phyloP scores from a whole-genome alignment of 2,888 invertebrate genomes.

The Melanostoma mellinum region DNA sequence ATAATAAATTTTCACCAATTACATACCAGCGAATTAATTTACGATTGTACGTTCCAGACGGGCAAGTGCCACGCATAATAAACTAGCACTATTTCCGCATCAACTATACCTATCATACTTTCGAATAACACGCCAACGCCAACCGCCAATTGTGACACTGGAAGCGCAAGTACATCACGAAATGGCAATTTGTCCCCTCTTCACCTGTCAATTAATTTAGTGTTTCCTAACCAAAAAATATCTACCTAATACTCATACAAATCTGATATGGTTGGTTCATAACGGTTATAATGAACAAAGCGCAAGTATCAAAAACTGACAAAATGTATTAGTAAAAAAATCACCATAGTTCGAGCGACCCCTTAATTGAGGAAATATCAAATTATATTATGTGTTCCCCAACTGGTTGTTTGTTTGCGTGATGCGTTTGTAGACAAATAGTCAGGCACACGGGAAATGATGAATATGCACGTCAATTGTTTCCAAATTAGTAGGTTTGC shows the following conservation, averaged over 20 bases:
- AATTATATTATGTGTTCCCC: constrained; percentile 76
- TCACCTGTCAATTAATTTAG: constrained; percentile 27
- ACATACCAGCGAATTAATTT: constrained; percentile 51
- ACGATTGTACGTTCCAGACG: constrained; percentile 57
- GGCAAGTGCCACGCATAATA: constrained; percentile 67
- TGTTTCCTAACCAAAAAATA: constrained; percentile 46
- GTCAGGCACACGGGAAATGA: constrained; percentile 46
- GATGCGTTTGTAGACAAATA: constrained; percentile 23
- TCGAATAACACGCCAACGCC: constrained; percentile 39
- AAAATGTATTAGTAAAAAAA: constrained; percentile 19
- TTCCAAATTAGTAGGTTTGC: constrained; percentile 58
- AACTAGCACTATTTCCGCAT: constrained; percentile 62
- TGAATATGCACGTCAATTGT: constrained; percentile 58
- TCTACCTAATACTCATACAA: constrained; percentile 38
- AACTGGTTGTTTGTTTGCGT: constrained; percentile 33
- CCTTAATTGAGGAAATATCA: constrained; percentile 81
- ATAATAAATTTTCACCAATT: background rate
- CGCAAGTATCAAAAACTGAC: constrained; percentile 33
- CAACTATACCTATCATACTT: constrained; percentile 42
- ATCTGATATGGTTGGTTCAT: constrained; percentile 8
- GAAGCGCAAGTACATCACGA: constrained; percentile 48
- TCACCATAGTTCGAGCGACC: constrained; percentile 55
- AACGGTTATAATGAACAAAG: constrained; percentile 47
- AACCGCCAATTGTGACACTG: constrained; percentile 36
- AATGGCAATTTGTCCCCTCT: constrained; percentile 26